These are phyloP conservation scores for Pheosia gnoma DNA, from an alignment of 2,888 invertebrate genomes.

Conservation along the genomic window DNA sequence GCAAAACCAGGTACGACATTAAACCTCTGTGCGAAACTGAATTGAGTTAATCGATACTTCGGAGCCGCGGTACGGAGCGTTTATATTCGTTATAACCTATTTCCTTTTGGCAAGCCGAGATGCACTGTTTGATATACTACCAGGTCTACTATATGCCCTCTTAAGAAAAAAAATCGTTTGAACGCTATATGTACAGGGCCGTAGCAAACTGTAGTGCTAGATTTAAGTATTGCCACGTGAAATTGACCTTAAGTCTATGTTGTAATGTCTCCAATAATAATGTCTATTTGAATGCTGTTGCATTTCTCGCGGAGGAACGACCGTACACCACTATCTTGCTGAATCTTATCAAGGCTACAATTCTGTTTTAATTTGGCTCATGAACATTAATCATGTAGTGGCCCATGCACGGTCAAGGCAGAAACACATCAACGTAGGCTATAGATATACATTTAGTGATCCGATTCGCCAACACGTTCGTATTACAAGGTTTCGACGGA, in stretches of 20 bases:
- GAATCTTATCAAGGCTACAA: too few relatives aligned
- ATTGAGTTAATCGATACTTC: constrained; percentile 46
- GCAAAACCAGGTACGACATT: constrained; percentile 8
- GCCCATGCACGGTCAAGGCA: background rate
- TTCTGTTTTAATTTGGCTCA: background rate
- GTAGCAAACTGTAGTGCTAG: too few relatives aligned
- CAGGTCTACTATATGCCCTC: too few relatives aligned
- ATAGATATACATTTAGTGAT: background rate
- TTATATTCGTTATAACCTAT: constrained; percentile 32
- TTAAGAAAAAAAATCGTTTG: too few relatives aligned
- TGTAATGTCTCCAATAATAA: too few relatives aligned
- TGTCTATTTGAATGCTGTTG: too few relatives aligned
- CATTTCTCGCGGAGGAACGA: too few relatives aligned
- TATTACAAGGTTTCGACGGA: background rate
- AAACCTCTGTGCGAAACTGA: constrained; percentile 30
- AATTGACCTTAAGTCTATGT: too few relatives aligned
- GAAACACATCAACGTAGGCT: background rate
- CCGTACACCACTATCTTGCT: too few relatives aligned
- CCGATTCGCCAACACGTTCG: background rate
- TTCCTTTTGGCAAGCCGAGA: constrained; percentile 23
- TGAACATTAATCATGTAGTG: background rate
- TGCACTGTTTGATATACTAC: constrained; percentile 13
- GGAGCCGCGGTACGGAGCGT: constrained; percentile 19
- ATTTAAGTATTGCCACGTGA: too few relatives aligned
- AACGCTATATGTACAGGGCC: too few relatives aligned